These are phyloP conservation scores for Synodontis membranacea DNA, from an alignment of 2,113 vertebrate species.

Conservation along the genomic window DNA sequence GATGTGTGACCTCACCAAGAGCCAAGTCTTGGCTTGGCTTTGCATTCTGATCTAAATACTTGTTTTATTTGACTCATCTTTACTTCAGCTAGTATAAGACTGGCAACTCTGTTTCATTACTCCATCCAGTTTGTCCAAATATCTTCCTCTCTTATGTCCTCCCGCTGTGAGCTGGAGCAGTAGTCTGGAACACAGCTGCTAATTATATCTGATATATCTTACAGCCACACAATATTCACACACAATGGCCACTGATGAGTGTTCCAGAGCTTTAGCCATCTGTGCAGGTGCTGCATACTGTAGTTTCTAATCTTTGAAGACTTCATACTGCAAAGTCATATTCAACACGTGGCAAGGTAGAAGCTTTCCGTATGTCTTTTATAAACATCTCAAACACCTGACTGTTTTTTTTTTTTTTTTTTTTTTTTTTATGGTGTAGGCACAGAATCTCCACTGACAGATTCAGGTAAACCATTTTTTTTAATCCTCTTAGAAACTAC, in stretches of 20 bases:
- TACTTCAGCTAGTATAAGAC: not conserved
- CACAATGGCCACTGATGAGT: constrained; percentile 10
- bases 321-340: not conserved
- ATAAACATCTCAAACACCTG: not conserved
- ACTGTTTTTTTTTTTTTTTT: constrained; percentile 20
- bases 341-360: not conserved
- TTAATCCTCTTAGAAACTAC: not conserved
- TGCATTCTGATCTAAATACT: not conserved
- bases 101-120: not conserved
- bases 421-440: constrained; percentile 65
- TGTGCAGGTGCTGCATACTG: not conserved
- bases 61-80: not conserved
- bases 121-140: constrained; percentile 5
- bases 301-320: not conserved
- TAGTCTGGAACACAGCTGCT: constrained; percentile 24
- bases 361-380: not conserved
- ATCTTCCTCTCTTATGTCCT: not conserved
- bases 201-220: constrained; percentile 33
- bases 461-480: constrained; percentile 76
- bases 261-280: not conserved
- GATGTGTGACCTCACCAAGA: not conserved
- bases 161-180: constrained; percentile 6
- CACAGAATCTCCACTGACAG: constrained; percentile 76
- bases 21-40: not conserved
- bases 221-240: not conserved